Conservation (phyloP, 2,888 invertebrate genomes). For the Auanema sp. region DNA sequence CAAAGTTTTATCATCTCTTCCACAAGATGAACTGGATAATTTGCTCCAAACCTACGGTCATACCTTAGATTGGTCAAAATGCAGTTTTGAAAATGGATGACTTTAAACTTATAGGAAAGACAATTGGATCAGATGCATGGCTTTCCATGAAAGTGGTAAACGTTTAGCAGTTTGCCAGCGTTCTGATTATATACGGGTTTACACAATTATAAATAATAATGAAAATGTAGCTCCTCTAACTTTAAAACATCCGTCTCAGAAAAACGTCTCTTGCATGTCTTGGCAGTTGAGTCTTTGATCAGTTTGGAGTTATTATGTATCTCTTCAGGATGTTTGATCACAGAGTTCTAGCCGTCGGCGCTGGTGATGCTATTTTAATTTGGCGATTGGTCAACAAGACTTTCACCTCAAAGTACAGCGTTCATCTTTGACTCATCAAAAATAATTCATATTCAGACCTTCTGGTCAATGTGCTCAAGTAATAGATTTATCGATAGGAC, state of each 20-base stretch:
- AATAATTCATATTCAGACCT: conserved; percentile 3
- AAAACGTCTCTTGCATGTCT: conserved; percentile 14
- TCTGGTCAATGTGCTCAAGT: conserved; percentile 10
- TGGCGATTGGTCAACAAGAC: conserved; percentile 14
- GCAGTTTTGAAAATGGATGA: not conserved
- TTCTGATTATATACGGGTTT: conserved; percentile 15
- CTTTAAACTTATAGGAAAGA: conserved; percentile 9
- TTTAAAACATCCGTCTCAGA: conserved; percentile 15
- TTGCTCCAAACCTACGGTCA: conserved; percentile 9
- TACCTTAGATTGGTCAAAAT: conserved; percentile 11
- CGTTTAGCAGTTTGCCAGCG: conserved; percentile 18
- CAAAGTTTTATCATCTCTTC: conserved; percentile 5
- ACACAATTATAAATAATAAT: not conserved
- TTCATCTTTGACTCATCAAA: not conserved
- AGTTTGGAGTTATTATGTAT: not conserved
- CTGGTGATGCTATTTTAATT: conserved; percentile 9
- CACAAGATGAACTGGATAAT: conserved; percentile 8
- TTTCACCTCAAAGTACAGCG: conserved; percentile 5
- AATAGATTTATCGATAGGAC: not conserved
- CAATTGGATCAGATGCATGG: conserved; percentile 17
- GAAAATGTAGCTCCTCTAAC: conserved; percentile 5
- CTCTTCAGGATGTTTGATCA: conserved; percentile 15
- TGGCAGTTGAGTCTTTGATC: conserved; percentile 13
- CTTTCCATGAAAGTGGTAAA: conserved; percentile 11
- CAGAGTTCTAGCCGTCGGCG: conserved; percentile 14